A percentile compares a stretch with the other conserved stretches of the same genome.
Evolutionary conservation across 2,797 vertebrate genomes (phyloP).

Genomic region (Alosa sapidissima): DNA sequence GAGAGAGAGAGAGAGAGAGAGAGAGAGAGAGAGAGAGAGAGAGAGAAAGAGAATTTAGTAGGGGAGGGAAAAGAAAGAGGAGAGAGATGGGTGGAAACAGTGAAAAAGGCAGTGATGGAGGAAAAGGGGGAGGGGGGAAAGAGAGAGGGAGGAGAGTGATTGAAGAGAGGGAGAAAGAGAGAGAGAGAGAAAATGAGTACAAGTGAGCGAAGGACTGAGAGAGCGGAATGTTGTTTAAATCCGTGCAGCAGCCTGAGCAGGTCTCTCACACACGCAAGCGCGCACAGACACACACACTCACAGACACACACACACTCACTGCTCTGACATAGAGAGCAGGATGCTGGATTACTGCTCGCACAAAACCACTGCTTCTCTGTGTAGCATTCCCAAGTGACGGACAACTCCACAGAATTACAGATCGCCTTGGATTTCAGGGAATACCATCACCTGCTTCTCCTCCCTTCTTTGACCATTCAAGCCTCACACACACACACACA

Average conservation of each 20-base stretch:
- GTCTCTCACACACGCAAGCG: constrained; percentile 57
- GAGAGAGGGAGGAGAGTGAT: constrained; percentile 62
- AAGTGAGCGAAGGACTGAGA: constrained; percentile 51
- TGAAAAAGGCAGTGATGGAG: constrained; percentile 17
- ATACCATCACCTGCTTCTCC: neutral
- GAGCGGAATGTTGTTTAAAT: constrained; percentile 64
- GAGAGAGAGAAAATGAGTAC: neutral
- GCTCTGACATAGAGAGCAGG: neutral
- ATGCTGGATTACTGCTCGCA: neutral
- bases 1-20: neutral
- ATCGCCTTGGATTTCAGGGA: neutral
- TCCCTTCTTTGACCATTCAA: neutral
- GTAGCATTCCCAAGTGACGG: neutral
- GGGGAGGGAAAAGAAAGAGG: neutral
- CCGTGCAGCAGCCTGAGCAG: constrained; percentile 72
- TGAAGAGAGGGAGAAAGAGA: constrained; percentile 42
- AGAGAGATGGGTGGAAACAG: constrained; percentile 25
- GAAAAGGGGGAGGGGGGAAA: constrained; percentile 53
- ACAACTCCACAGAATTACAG: constrained; percentile 1
- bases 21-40: neutral
- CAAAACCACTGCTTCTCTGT: neutral
- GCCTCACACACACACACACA: neutral
- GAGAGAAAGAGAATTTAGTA: neutral
- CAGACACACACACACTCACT: neutral
- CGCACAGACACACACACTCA: neutral